Base-by-base conservation (phyloP, 2,888 invertebrate genomes). In the Mechanitis mazaeus region DNA sequence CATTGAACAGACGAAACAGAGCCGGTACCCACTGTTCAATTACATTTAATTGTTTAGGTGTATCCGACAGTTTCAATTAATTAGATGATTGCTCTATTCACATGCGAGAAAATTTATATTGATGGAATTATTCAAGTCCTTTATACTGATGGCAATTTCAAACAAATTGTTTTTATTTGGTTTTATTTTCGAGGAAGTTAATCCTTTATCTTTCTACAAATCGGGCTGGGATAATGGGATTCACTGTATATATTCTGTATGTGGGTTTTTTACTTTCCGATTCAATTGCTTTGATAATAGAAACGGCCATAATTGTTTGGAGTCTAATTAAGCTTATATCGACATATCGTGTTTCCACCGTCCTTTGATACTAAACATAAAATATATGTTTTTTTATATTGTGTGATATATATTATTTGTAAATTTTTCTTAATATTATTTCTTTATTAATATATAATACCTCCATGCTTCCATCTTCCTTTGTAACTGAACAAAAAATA, bases 31-130 rank as follows among this genome's bases (percentile, higher is more conserved):
- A 50, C 61, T 47, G 58, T 65, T 60, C 63, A 59, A 65, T 65
- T 59, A 58, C 63, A 54, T 58, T 59, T 63, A 55, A 65, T 59
- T 65, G 65, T 65, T 65, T 63, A 63, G 63, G 63, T 59, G 65
- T 63, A 59, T 59, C 57, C 61, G 59, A 63, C 65, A 65, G 63
- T 61, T 63, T 46, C 63, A 65, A 65, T 63, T 65, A 63, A 63
- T 65, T 62, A 56, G 45, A 55, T 47, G 55, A 59, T 59, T 58
- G 58, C 64, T 64, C 33, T 54, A 64, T 64, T 60, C 60, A 64
- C 58, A 58, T 64, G 56, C 55, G 60, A 57, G 53, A 59, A 60
- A 64, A 61, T 64, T 60, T 59, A 58, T 60, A 53, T 56, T 45
- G 58, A 60, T 58, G 45, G 56, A 54, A 56, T 61, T 58, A 64